Evolutionary conservation across 1,140 invertebrate genomes (phyloP).

Genomic region (Plodia interpunctella): DNA sequence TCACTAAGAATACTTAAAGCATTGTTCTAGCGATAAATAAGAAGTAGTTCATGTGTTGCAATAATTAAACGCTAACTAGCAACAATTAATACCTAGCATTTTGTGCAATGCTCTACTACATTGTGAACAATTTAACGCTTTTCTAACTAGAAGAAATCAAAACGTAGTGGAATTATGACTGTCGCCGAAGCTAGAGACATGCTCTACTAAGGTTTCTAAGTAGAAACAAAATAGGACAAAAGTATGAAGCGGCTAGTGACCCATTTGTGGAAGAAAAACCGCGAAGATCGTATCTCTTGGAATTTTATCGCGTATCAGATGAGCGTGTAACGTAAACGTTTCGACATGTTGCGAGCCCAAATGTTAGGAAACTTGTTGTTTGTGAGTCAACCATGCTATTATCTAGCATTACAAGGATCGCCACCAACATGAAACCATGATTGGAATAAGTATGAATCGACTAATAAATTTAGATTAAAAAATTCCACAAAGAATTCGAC

Average conservation of each 20-base stretch:
- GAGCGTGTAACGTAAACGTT: slow-evolving; percentile 30
- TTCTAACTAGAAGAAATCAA: slow-evolving; percentile 3
- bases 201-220: slow-evolving; percentile 8
- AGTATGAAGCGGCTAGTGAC: neutral
- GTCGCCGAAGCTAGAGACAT: neutral
- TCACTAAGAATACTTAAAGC: neutral
- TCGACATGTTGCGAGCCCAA: slow-evolving; percentile 20
- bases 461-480: neutral
- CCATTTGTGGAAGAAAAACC: slow-evolving; percentile 11
- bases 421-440: slow-evolving; percentile 11
- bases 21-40: slow-evolving; percentile 4
- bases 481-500: neutral
- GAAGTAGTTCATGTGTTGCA: slow-evolving; percentile 3
- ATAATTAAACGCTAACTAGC: slow-evolving; percentile 5
- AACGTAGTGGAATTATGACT: neutral
- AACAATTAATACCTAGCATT: neutral
- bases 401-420: slow-evolving; percentile 14
- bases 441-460: slow-evolving; percentile 1
- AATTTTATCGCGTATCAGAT: slow-evolving; percentile 33
- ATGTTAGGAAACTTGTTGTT: slow-evolving; percentile 33
- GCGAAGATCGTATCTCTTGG: slow-evolving; percentile 17
- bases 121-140: neutral
- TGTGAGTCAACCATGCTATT: slow-evolving; percentile 28
- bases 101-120: neutral
- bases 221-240: slow-evolving; percentile 9